phyloP scores from a whole-genome alignment of 2,113 vertebrate genomes.

The Tychaedon coryphoeus region DNA sequence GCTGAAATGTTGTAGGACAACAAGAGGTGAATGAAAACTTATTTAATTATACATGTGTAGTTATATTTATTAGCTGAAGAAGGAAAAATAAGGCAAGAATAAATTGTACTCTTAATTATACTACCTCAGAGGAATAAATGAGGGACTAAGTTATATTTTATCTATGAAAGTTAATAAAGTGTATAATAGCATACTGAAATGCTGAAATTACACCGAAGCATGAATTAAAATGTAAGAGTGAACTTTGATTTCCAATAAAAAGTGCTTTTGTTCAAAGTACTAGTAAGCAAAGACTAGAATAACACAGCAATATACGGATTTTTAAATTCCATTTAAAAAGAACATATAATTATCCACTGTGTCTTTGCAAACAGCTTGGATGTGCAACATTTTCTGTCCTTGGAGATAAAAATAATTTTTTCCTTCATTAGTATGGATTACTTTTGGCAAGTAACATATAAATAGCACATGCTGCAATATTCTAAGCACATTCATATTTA shows the following conservation, averaged over 20 bases:
- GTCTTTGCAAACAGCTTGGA: neutral
- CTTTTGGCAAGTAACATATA: constrained; percentile 14
- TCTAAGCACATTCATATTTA: constrained; percentile 30
- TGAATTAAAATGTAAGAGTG: neutral
- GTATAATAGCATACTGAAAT: constrained; percentile 9
- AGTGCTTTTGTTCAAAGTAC: neutral
- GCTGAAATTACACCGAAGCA: constrained; percentile 11
- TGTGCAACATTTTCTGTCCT: neutral
- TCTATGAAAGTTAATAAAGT: constrained; percentile 21
- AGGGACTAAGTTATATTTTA: constrained; percentile 9
- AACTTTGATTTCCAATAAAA: neutral
- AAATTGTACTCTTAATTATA: neutral
- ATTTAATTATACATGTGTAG: neutral
- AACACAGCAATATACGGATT: neutral
- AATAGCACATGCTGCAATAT: constrained; percentile 7
- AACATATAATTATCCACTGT: neutral
- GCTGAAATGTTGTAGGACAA: neutral
- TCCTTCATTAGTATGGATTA: constrained; percentile 14
- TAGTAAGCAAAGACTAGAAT: neutral
- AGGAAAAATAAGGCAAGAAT: constrained; percentile 13
- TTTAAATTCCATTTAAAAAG: neutral
- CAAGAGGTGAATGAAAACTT: neutral
- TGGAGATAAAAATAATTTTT: constrained; percentile 12
- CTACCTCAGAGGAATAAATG: constrained; percentile 7
- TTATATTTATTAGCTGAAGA: constrained; percentile 22